These are phyloP conservation scores for Pinna nobilis DNA, from an alignment of 1,140 invertebrate genomes.

Conservation along the genomic window DNA sequence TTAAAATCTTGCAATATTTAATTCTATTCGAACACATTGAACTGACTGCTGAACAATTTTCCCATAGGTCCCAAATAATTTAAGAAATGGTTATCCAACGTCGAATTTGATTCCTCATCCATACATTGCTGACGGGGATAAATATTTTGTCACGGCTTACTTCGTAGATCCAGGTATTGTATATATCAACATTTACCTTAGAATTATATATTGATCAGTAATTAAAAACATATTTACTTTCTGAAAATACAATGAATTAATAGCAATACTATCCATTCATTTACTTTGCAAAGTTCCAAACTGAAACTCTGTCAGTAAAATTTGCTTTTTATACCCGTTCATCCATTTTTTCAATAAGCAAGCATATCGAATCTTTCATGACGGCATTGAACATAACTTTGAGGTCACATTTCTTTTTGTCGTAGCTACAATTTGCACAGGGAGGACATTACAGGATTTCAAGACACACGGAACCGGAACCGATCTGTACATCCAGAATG, in stretches of 20 bases:
- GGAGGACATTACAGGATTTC: neutral
- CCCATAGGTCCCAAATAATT: constrained; percentile 3
- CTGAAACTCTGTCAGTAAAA: too few species aligned
- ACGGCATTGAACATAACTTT: too few species aligned
- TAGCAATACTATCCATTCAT: neutral
- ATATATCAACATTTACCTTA: neutral
- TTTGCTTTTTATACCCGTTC: too few species aligned
- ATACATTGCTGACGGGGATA: constrained; percentile 6
- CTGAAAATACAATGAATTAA: neutral
- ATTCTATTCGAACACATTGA: too few species aligned
- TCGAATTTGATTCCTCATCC: constrained; percentile 11
- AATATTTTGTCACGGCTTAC: constrained; percentile 2
- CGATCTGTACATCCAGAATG: constrained; percentile 8
- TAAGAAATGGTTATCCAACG: constrained; percentile 4
- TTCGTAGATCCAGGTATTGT: constrained; percentile 11
- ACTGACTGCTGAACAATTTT: too few species aligned
- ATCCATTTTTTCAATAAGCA: too few species aligned
- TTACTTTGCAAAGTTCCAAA: neutral
- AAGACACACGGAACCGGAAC: neutral
- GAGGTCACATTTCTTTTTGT: too few species aligned
- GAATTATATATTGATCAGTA: neutral
- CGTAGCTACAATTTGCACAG: constrained; percentile 1
- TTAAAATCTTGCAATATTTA: too few species aligned
- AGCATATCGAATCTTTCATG: too few species aligned
- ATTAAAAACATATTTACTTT: neutral